phyloP scores from a whole-genome alignment of 2,888 invertebrate genomes.

The Halictus quadricinctus region DNA sequence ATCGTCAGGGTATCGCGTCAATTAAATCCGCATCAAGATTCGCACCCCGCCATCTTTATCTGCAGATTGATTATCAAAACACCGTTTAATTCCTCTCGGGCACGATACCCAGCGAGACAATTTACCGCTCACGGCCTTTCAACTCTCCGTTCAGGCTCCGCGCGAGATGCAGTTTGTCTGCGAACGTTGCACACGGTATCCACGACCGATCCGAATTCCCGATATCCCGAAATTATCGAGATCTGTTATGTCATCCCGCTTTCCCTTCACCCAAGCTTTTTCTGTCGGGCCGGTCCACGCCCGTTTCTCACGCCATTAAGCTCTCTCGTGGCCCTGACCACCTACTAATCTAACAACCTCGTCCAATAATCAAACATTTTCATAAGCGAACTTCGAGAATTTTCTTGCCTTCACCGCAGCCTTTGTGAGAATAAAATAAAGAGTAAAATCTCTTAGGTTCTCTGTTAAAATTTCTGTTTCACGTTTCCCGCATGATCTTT shows the following conservation, averaged over 20 bases:
- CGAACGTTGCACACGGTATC: constrained; percentile 28
- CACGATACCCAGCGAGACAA: constrained; percentile 44
- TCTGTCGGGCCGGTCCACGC: constrained; percentile 48
- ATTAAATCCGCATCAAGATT: constrained; percentile 54
- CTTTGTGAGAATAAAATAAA: background rate
- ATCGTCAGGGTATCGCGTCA: constrained; percentile 31
- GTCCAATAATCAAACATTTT: background rate
- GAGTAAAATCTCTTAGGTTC: background rate
- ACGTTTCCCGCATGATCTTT: no score
- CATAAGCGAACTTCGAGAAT: background rate
- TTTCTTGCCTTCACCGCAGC: background rate
- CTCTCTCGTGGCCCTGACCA: constrained; percentile 9
- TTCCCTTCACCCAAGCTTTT: constrained; percentile 41
- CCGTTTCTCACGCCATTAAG: constrained; percentile 70
- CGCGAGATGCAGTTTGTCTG: constrained; percentile 28
- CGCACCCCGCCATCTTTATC: constrained; percentile 17
- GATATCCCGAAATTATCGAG: constrained; percentile 51
- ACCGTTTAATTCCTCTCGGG: constrained; percentile 47
- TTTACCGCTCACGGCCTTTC: constrained; percentile 52
- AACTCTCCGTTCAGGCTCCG: constrained; percentile 34
- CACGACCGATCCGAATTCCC: constrained; percentile 35
- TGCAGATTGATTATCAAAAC: constrained; percentile 45
- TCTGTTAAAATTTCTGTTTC: no score
- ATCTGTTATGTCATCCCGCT: constrained; percentile 41
- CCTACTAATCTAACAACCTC: background rate